A percentile compares a stretch with the other conserved stretches of the same genome.
Evolutionary conservation across 2,797 vertebrate species (phyloP).

Genomic region (Meriones psammophilus): DNA sequence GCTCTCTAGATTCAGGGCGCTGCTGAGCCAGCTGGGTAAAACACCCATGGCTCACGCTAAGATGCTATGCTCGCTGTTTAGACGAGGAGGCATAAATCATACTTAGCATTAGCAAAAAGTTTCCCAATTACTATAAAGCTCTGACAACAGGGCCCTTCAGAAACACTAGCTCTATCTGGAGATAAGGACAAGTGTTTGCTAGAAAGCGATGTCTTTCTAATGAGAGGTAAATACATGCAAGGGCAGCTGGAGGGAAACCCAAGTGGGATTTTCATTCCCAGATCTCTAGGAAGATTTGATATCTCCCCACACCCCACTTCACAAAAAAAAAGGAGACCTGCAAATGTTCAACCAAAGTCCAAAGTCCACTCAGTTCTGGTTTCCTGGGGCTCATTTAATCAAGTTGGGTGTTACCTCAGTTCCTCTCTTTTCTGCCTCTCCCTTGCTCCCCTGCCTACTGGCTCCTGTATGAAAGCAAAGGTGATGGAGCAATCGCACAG

Average conservation of each 20-base stretch:
- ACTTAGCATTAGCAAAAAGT: slow-evolving; percentile 79
- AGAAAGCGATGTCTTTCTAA: slow-evolving; percentile 80
- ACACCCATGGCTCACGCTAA: slow-evolving; percentile 76
- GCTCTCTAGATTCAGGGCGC: slow-evolving; percentile 71
- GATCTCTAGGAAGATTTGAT: slow-evolving; percentile 32
- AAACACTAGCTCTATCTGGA: slow-evolving; percentile 72
- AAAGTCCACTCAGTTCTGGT: background rate
- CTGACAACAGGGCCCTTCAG: slow-evolving; percentile 81
- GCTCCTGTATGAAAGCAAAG: background rate
- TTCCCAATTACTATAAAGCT: slow-evolving; percentile 79
- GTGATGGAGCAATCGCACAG: background rate
- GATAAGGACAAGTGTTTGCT: slow-evolving; percentile 72
- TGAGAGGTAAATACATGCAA: slow-evolving; percentile 52
- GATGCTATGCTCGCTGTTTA: slow-evolving; percentile 72
- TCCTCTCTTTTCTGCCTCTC: slow-evolving; percentile 34
- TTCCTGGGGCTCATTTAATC: background rate
- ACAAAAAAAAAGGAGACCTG: background rate
- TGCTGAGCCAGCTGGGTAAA: slow-evolving; percentile 67
- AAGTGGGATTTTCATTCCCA: slow-evolving; percentile 16
- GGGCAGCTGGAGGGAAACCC: slow-evolving; percentile 58
- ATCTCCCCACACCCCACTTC: background rate
- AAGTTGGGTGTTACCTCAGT: background rate
- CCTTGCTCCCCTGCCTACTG: background rate
- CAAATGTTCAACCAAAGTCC: background rate
- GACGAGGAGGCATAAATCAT: slow-evolving; percentile 72